phyloP scores from a whole-genome alignment of 2,888 invertebrate species.

The Clusia tigrina region DNA sequence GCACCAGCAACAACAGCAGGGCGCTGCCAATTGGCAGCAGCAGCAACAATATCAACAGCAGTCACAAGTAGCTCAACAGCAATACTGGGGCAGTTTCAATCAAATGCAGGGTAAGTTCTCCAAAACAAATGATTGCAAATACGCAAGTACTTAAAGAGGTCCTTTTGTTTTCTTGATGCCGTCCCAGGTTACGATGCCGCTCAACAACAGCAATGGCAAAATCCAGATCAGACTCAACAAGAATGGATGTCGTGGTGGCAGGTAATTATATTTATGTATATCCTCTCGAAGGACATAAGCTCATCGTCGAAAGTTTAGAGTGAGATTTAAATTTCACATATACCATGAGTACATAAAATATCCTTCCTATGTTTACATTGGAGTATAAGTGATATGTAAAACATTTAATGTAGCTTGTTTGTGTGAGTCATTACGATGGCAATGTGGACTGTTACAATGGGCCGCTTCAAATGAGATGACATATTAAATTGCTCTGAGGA shows the following conservation, averaged over 20 bases:
- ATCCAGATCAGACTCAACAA: constrained; percentile 59
- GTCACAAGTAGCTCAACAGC: constrained; percentile 44
- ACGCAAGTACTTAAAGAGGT: background rate
- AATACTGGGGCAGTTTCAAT: constrained; percentile 61
- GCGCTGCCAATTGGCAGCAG: constrained; percentile 45
- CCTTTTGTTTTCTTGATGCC: constrained; percentile 14
- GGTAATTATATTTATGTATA: constrained; percentile 53
- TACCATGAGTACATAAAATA: too few relatives aligned
- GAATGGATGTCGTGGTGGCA: constrained; percentile 65
- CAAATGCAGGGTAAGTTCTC: constrained; percentile 57
- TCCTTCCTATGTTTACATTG: too few relatives aligned
- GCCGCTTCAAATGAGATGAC: too few relatives aligned
- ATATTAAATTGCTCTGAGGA: too few relatives aligned
- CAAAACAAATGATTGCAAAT: background rate
- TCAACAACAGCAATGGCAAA: constrained; percentile 56
- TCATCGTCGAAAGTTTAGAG: too few relatives aligned
- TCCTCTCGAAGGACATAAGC: too few relatives aligned
- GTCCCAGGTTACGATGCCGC: constrained; percentile 46
- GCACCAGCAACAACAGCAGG: constrained; percentile 41
- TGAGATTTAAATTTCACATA: too few relatives aligned
- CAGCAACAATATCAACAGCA: constrained; percentile 41
- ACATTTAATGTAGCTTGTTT: too few relatives aligned
- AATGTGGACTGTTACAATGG: too few relatives aligned
- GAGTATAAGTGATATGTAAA: too few relatives aligned
- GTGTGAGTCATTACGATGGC: too few relatives aligned